Evolutionary conservation across 2,888 invertebrate genomes (phyloP), one percentile per base, ranked within the genome.

Genomic region (Acanthosoma haemorrhoidale): DNA sequence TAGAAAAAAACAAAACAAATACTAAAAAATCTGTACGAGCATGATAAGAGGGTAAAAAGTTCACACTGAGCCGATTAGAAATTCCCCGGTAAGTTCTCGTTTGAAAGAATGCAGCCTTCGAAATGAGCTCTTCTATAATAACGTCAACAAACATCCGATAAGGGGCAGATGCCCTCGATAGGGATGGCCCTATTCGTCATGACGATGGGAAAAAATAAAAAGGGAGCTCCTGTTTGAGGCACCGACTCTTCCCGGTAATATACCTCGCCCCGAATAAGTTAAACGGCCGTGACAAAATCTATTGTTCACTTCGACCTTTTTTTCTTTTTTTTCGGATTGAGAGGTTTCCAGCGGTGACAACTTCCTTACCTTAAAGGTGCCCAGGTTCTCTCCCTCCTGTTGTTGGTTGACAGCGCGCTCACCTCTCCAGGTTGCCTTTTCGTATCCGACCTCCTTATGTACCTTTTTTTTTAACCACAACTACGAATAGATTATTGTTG

Each of bases 341-440:
- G 51, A 51, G 51, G 51, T 51, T 25, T 11, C 51, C 51, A 25
- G n/a, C 25, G 51, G 51, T 51, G 51, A 51, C 51, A 51, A 51
- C 51, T 51, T 51, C 29, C 51, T 51, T 51, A 51, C 51, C 51
- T 51, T 51, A n/a, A n/a, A n/a, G n/a, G n/a, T n/a, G n/a, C n/a
- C 51, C 25, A n/a, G 25, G n/a, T 9, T 51, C 25, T n/a, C n/a
- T n/a, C n/a, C n/a, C n/a, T n/a, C n/a, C n/a, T n/a, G n/a, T n/a
- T n/a, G n/a, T n/a, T n/a, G n/a, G n/a, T n/a, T n/a, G 13, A 21
- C 13, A 5, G 11, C 1, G 1, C 11, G 21, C 18, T 43, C 21
- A 5, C 43, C 13, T 51, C 29, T 51, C 51, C 51, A 51, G 25
- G 25, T n/a, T n/a, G n/a, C 21, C 6, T 13, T 6, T 25, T 5